Percentiles rank a stretch among this genome's conserved stretches.
Conservation (phyloP, 2,113 vertebrate genomes). For the Morone chrysops region DNA sequence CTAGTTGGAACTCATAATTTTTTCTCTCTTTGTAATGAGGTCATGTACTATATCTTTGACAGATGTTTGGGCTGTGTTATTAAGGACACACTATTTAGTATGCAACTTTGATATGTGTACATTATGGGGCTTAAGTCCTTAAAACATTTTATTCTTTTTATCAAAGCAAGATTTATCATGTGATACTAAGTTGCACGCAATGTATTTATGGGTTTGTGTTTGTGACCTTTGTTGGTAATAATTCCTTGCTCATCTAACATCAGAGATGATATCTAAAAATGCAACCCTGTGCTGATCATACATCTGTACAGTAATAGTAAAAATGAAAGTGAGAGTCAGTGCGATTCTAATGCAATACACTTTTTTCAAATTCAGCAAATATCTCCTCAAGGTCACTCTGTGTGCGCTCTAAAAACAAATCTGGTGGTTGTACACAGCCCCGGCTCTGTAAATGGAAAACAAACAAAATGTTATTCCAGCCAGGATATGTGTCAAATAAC, state of each 20-base stretch:
- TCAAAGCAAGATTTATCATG: background rate
- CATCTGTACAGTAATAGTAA: background rate
- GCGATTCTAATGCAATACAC: too few relatives aligned
- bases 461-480: too few relatives aligned
- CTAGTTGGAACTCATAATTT: conserved; percentile 11
- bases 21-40: conserved; percentile 49
- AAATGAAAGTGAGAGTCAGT: background rate
- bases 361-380: too few relatives aligned
- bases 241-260: background rate
- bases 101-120: background rate
- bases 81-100: background rate
- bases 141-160: background rate
- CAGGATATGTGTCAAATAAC: too few relatives aligned
- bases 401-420: too few relatives aligned
- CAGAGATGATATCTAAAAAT: conserved; percentile 1
- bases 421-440: too few relatives aligned
- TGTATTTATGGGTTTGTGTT: background rate
- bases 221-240: background rate
- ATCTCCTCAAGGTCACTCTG: too few relatives aligned
- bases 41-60: conserved; percentile 43
- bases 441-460: too few relatives aligned
- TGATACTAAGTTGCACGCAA: background rate
- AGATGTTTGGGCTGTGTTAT: conserved; percentile 39
- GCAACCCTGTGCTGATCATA: background rate
- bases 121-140: background rate